These are phyloP conservation scores for Cremastinae sp. DNA, from an alignment of 2,888 invertebrate species.

Conservation along the genomic window DNA sequence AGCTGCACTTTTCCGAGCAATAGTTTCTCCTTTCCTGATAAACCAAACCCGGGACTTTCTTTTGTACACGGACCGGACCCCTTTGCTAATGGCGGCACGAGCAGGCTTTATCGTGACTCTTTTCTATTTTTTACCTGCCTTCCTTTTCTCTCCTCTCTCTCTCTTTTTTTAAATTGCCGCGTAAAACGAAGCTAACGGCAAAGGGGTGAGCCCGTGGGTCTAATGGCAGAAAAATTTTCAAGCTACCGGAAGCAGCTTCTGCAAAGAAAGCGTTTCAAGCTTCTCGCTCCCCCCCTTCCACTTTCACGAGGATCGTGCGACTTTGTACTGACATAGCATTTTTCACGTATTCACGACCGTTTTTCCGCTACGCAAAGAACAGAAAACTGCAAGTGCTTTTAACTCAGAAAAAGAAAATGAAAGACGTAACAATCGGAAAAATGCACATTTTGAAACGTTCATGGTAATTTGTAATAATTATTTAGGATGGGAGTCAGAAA, in stretches of 20 bases:
- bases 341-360: slow-evolving; percentile 13
- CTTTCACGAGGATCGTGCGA: background rate
- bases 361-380: background rate
- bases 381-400: too few relatives aligned
- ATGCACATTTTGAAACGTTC: too few relatives aligned
- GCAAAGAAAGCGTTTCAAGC: slow-evolving; percentile 23
- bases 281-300: slow-evolving; percentile 13
- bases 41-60: slow-evolving; percentile 37
- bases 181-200: slow-evolving; percentile 34
- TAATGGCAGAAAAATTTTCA: slow-evolving; percentile 29
- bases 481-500: too few relatives aligned
- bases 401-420: background rate
- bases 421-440: background rate
- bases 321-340: slow-evolving; percentile 28
- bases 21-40: slow-evolving; percentile 40
- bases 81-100: slow-evolving; percentile 39
- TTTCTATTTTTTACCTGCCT: too few relatives aligned
- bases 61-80: slow-evolving; percentile 40
- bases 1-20: slow-evolving; percentile 31
- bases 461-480: too few relatives aligned
- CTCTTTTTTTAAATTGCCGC: slow-evolving; percentile 49
- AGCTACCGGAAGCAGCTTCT: slow-evolving; percentile 6
- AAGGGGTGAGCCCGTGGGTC: slow-evolving; percentile 26
- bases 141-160: too few relatives aligned
- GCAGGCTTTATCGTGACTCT: slow-evolving; percentile 43